Percentiles rank a stretch among this genome's conserved stretches.
These are phyloP conservation scores for Coptodon bakossiorum DNA, from an alignment of 2,113 vertebrate species.

Conservation along the genomic window DNA sequence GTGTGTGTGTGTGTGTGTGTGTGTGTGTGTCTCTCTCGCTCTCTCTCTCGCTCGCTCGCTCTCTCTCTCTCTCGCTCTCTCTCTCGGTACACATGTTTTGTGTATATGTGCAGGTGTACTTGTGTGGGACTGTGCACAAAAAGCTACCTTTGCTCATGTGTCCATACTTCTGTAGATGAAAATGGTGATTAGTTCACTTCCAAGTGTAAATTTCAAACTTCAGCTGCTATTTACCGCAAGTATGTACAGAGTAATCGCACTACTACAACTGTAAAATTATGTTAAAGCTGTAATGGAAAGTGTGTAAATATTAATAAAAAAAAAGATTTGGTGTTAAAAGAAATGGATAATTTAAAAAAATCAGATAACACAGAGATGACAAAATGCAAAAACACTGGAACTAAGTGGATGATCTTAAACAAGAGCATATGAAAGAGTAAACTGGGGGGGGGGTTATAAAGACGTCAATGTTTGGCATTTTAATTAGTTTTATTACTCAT, in stretches of 20 bases:
- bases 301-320: background rate
- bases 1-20: background rate
- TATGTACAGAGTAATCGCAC: background rate
- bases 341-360: background rate
- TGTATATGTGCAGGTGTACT: background rate
- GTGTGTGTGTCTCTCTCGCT: background rate
- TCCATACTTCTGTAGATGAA: background rate
- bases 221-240: background rate
- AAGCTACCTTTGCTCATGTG: background rate
- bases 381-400: background rate
- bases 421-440: background rate
- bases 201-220: background rate
- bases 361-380: background rate
- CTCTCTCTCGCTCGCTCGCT: background rate
- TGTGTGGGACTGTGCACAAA: background rate
- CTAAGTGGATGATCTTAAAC: background rate
- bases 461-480: background rate
- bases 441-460: rapidly evolving
- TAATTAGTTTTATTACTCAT: background rate
- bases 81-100: rapidly evolving
- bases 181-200: background rate
- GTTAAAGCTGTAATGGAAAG: background rate
- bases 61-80: rapidly evolving
- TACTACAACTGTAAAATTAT: background rate
- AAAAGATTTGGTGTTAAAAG: background rate